Percentiles rank a stretch among this genome's conserved stretches.
These are phyloP conservation scores for Bolinopsis microptera DNA, from an alignment of 37 sponge, comb jelly and placozoan species.

Conservation along the genomic window DNA sequence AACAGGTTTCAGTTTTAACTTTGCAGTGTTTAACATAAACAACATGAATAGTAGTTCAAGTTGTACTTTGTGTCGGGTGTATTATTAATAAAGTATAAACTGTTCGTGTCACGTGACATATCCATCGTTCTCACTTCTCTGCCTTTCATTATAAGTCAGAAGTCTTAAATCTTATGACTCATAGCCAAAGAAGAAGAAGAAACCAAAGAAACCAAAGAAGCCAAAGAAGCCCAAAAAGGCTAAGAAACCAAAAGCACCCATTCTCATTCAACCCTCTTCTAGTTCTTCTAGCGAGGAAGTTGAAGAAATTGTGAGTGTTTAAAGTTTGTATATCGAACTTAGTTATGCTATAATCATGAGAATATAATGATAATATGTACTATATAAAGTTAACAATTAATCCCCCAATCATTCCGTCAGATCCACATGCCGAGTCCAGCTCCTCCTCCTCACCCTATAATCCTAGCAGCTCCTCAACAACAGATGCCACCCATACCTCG, in stretches of 20 bases:
- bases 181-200: constrained; percentile 22
- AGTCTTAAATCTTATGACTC: too few relatives aligned
- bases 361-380: too few relatives aligned
- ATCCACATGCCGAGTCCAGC: background rate
- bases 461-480: constrained; percentile 24
- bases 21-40: too few relatives aligned
- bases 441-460: background rate
- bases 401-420: background rate
- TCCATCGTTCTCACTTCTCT: too few relatives aligned
- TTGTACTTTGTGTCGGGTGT: too few relatives aligned
- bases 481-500: constrained; percentile 17
- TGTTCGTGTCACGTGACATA: too few relatives aligned
- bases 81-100: too few relatives aligned
- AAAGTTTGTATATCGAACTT: too few relatives aligned
- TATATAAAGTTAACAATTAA: too few relatives aligned
- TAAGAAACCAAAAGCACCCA: background rate
- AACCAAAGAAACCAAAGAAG: background rate
- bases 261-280: background rate
- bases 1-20: constrained; percentile 2
- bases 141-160: too few relatives aligned
- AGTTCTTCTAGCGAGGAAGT: constrained; percentile 35
- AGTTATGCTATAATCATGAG: too few relatives aligned
- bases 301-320: background rate
- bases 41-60: too few relatives aligned
- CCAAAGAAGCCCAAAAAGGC: constrained; percentile 27